phyloP scores from a whole-genome alignment of 1,140 invertebrate species.

The Drosophila lacertosa region DNA sequence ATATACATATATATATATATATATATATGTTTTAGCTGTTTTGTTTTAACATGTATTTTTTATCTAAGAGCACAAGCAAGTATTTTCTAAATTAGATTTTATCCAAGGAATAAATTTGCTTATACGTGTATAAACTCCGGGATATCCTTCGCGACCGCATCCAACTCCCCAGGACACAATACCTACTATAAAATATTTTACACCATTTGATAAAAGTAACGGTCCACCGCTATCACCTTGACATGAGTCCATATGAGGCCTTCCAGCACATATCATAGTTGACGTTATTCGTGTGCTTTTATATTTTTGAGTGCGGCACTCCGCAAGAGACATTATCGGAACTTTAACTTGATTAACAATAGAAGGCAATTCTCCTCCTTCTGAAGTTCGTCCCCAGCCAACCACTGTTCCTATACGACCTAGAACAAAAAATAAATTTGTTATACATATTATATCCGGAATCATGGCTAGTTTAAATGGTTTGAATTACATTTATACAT shows the following conservation, averaged over 20 bases:
- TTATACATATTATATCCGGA: too few relatives aligned
- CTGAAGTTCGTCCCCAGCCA: slow-evolving; percentile 92
- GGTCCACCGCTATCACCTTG: slow-evolving; percentile 94
- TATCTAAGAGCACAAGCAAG: slow-evolving; percentile 80
- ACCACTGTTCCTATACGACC: slow-evolving; percentile 87
- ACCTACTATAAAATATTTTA: slow-evolving; percentile 90
- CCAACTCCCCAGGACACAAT: slow-evolving; percentile 89
- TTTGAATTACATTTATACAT: too few relatives aligned
- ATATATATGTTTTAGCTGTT: too few relatives aligned
- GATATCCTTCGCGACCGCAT: slow-evolving; percentile 88
- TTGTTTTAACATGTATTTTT: slow-evolving; percentile 1
- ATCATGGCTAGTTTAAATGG: too few relatives aligned
- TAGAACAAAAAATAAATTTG: slow-evolving; percentile 30
- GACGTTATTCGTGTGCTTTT: slow-evolving; percentile 90
- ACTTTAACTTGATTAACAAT: slow-evolving; percentile 93
- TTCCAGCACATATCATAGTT: slow-evolving; percentile 92
- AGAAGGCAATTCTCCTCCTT: slow-evolving; percentile 91
- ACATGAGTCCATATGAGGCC: slow-evolving; percentile 92
- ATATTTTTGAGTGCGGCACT: slow-evolving; percentile 93
- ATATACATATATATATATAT: too few relatives aligned
- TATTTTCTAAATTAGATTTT: slow-evolving; percentile 82
- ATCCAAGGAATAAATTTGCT: slow-evolving; percentile 84
- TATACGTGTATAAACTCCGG: slow-evolving; percentile 82
- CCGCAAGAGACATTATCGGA: slow-evolving; percentile 90
- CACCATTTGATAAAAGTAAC: slow-evolving; percentile 88